Conservation (phyloP, 2,888 invertebrate genomes). For the Nomada ferruginata region DNA sequence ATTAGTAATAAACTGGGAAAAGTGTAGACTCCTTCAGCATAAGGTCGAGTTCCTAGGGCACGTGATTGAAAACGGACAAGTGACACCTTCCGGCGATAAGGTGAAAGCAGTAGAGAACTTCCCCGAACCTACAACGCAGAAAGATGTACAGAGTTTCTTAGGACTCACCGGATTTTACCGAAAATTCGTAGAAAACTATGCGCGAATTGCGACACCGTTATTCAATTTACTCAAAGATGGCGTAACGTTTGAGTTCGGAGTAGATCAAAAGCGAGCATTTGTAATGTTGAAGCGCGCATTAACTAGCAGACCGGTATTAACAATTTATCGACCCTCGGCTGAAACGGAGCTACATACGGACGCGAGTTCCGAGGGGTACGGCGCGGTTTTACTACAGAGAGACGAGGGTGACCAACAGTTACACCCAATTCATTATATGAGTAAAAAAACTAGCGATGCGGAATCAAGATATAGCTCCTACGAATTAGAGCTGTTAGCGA, state of each 20-base stretch:
- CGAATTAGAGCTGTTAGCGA: conserved; percentile 16
- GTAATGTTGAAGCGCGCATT: neutral
- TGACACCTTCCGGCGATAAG: conserved; percentile 69
- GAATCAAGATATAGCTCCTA: conserved; percentile 16
- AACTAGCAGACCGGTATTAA: neutral
- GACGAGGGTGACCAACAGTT: neutral
- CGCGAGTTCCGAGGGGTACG: conserved; percentile 12
- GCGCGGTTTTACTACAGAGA: conserved; percentile 2
- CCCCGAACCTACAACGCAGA: conserved; percentile 68
- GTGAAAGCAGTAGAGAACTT: conserved; percentile 69
- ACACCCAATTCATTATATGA: conserved; percentile 10
- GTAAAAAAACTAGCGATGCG: conserved; percentile 4
- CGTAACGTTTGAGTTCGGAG: neutral
- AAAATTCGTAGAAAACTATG: conserved; percentile 21
- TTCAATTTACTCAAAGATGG: conserved; percentile 8
- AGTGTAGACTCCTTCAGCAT: conserved; percentile 60
- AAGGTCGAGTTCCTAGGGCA: conserved; percentile 69
- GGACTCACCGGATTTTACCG: conserved; percentile 22
- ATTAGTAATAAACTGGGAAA: conserved; percentile 57
- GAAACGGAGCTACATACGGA: conserved; percentile 27
- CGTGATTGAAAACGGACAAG: conserved; percentile 69
- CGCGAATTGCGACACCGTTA: conserved; percentile 11
- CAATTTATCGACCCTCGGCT: neutral
- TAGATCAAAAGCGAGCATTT: neutral
- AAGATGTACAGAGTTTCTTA: conserved; percentile 12